Conservation (phyloP, 2,888 invertebrate species). For the Sthenelais limicola region DNA sequence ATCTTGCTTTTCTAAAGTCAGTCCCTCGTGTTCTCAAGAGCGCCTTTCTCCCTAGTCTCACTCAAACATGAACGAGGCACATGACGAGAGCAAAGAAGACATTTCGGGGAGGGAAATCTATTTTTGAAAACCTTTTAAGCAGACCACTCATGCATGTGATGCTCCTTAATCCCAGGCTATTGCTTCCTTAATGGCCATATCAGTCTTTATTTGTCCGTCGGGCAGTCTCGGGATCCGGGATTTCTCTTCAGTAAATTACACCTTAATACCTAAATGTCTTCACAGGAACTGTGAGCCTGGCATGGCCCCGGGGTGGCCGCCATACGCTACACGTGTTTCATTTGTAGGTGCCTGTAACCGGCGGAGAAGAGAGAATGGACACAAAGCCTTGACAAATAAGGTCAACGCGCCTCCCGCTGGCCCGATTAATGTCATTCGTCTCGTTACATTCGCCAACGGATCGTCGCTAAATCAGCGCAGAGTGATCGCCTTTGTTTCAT, state of each 20-base stretch:
- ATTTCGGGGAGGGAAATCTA: slow-evolving; percentile 34
- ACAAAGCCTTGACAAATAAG: too few relatives aligned
- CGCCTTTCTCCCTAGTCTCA: too few relatives aligned
- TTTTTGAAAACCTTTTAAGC: slow-evolving; percentile 39
- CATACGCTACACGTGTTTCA: too few relatives aligned
- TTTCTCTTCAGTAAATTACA: slow-evolving; percentile 30
- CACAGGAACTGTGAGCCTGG: background rate
- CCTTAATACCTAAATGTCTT: background rate
- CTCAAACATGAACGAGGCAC: slow-evolving; percentile 14
- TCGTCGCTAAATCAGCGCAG: slow-evolving; percentile 13
- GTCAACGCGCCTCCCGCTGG: background rate
- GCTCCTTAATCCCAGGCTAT: slow-evolving; percentile 30
- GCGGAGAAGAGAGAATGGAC: too few relatives aligned
- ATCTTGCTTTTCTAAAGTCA: too few relatives aligned
- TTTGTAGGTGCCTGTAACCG: too few relatives aligned
- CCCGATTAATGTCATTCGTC: slow-evolving; percentile 18
- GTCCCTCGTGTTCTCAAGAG: too few relatives aligned
- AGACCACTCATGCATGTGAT: slow-evolving; percentile 26
- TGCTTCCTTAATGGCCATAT: slow-evolving; percentile 37
- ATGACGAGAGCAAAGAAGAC: slow-evolving; percentile 26
- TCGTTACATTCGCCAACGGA: slow-evolving; percentile 8
- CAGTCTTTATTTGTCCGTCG: slow-evolving; percentile 35
- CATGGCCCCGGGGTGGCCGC: background rate
- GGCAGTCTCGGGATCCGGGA: slow-evolving; percentile 14
- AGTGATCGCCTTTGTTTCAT: slow-evolving; percentile 32